Conservation (phyloP, 2,888 invertebrate species). For the Drosophila prostipennis region DNA sequence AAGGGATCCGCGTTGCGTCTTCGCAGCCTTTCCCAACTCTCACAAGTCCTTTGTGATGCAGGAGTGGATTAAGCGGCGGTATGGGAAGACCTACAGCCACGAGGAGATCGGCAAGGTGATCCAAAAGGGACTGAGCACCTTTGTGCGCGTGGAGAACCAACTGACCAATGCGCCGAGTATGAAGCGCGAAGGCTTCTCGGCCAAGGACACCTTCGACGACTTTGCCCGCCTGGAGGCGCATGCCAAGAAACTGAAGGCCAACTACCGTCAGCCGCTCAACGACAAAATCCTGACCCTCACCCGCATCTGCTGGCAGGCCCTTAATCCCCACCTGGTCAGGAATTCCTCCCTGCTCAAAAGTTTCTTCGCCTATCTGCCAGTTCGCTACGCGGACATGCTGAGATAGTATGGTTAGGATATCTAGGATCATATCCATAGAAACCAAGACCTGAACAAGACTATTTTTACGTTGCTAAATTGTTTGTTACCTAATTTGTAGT, state of each 20-base stretch:
- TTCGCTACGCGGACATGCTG: constrained; percentile 29
- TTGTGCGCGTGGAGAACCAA: neutral
- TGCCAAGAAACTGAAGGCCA: neutral
- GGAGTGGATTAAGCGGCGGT: constrained; percentile 61
- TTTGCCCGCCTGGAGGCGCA: neutral
- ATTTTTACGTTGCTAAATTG: neutral
- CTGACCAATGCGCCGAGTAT: neutral
- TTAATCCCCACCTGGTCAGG: constrained; percentile 16
- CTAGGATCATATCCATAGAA: too few species aligned
- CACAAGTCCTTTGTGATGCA: constrained; percentile 54
- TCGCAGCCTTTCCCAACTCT: constrained; percentile 61
- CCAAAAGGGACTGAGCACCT: neutral
- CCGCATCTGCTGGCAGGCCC: constrained; percentile 14
- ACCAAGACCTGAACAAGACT: too few species aligned
- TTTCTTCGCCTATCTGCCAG: constrained; percentile 32
- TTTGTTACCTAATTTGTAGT: constrained; percentile 4
- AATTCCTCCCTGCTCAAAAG: constrained; percentile 9
- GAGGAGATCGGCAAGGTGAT: constrained; percentile 24
- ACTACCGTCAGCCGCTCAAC: constrained; percentile 2
- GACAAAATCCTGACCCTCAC: constrained; percentile 7
- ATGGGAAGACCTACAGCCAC: constrained; percentile 47
- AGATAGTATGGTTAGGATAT: neutral
- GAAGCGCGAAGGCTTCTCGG: neutral
- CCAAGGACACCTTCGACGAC: constrained; percentile 2
- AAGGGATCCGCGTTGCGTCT: constrained; percentile 64